phyloP scores from a whole-genome alignment of 2,888 invertebrate genomes.

The Drosophila vallismaia region DNA sequence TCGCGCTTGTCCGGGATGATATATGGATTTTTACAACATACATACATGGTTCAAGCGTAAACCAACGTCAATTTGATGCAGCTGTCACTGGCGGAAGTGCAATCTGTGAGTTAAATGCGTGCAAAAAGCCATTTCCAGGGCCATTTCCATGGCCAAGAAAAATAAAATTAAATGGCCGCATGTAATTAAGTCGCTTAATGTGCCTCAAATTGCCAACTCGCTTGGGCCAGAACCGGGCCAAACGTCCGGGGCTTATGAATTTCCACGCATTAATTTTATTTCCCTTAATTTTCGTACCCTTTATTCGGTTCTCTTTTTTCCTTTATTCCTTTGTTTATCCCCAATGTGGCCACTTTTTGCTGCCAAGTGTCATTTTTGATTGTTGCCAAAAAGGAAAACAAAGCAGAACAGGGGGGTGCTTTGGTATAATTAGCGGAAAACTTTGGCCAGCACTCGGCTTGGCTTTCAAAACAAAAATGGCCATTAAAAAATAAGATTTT shows the following conservation, averaged over 20 bases:
- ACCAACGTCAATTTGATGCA: conserved; percentile 73
- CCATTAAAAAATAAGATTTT: conserved; percentile 22
- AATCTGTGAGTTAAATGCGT: conserved; percentile 45
- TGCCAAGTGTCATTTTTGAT: conserved; percentile 50
- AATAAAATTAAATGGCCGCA: conserved; percentile 59
- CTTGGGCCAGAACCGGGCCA: conserved; percentile 12
- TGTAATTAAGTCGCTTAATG: conserved; percentile 63
- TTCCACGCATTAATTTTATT: conserved; percentile 54
- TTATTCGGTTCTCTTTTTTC: conserved; percentile 18
- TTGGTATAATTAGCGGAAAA: conserved; percentile 41
- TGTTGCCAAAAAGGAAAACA: conserved; percentile 28
- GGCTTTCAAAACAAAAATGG: conserved; percentile 25
- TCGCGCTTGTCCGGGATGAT: conserved; percentile 43
- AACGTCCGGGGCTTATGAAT: conserved; percentile 54
- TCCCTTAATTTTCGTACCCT: conserved; percentile 41
- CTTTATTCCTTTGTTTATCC: conserved; percentile 23
- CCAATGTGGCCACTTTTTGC: conserved; percentile 15
- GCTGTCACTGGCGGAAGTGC: conserved; percentile 61
- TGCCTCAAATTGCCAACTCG: conserved; percentile 48
- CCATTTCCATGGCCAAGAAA: conserved; percentile 37
- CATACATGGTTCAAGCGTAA: conserved; percentile 1
- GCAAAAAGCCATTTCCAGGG: conserved; percentile 32
- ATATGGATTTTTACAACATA: conserved; percentile 21
- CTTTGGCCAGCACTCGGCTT: conserved; percentile 19
- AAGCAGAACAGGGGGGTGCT: background rate